Percentiles rank a stretch among this genome's conserved stretches.
Evolutionary conservation across 2,888 invertebrate species (phyloP).

Genomic region (Pseudanteris insignis): DNA sequence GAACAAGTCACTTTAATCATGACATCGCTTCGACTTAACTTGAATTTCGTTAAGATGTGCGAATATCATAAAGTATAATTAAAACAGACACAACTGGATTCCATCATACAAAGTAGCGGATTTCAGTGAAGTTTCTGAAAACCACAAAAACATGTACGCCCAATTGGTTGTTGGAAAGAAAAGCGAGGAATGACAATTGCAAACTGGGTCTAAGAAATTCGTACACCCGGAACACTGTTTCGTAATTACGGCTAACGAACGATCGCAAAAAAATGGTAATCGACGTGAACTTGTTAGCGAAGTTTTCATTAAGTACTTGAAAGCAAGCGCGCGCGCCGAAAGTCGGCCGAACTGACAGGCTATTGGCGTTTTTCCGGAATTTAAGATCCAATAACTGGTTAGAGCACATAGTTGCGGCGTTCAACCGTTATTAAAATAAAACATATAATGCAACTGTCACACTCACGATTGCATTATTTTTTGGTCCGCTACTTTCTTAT

Average conservation of each 20-base stretch:
- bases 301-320: conserved; percentile 38
- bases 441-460: conserved; percentile 19
- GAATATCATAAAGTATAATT: too few relatives aligned
- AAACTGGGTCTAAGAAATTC: not conserved
- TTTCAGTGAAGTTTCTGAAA: not conserved
- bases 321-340: conserved; percentile 10
- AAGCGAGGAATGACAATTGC: not conserved
- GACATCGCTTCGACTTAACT: too few relatives aligned
- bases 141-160: not conserved
- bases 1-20: too few relatives aligned
- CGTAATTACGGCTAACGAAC: conserved; percentile 34
- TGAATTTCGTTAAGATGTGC: too few relatives aligned
- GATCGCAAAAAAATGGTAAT: conserved; percentile 33
- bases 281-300: conserved; percentile 38
- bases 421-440: conserved; percentile 17
- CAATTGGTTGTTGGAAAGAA: not conserved
- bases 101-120: too few relatives aligned
- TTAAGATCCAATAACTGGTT: conserved; percentile 24
- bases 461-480: conserved; percentile 9
- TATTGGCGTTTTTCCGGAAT: conserved; percentile 35
- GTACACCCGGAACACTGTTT: conserved; percentile 14
- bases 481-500: not conserved
- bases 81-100: too few relatives aligned
- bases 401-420: conserved; percentile 18
- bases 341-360: conserved; percentile 30